phyloP scores from a whole-genome alignment of 1,140 invertebrate species.

The Panulirus ornatus region DNA sequence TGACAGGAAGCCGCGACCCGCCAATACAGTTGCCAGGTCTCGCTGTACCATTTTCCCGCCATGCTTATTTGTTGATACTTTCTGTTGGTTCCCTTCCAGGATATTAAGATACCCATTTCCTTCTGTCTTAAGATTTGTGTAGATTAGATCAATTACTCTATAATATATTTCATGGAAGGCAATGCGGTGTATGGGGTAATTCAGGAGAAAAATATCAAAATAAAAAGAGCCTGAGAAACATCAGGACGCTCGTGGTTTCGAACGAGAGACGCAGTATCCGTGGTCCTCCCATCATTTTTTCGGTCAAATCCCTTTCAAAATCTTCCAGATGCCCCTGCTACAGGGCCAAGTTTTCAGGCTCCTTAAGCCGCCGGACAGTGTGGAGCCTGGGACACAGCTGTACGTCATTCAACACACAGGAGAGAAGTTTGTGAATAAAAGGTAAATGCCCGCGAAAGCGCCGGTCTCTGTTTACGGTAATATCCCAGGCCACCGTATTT shows the following conservation, averaged over 20 bases:
- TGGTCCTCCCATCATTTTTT: slow-evolving; percentile 29
- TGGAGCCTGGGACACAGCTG: slow-evolving; percentile 19
- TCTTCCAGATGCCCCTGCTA: slow-evolving; percentile 52
- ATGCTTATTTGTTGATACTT: slow-evolving; percentile 68
- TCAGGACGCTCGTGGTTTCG: slow-evolving; percentile 64
- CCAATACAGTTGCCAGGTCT: no score
- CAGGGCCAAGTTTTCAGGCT: slow-evolving; percentile 66
- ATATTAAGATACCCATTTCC: neutral
- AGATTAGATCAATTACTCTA: neutral
- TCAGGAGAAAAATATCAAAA: neutral
- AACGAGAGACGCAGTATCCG: slow-evolving; percentile 42
- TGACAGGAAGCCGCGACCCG: no score
- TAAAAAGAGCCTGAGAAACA: slow-evolving; percentile 20
- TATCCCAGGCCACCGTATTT: slow-evolving; percentile 10
- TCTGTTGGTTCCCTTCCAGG: slow-evolving; percentile 40
- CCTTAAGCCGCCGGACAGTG: slow-evolving; percentile 55
- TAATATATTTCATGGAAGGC: neutral
- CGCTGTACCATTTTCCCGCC: slow-evolving; percentile 19
- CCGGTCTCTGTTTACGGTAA: slow-evolving; percentile 61
- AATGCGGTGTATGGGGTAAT: neutral
- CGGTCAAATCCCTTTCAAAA: neutral
- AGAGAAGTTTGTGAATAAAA: slow-evolving; percentile 59
- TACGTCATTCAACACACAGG: slow-evolving; percentile 66
- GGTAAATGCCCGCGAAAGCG: slow-evolving; percentile 66
- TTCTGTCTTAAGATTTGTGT: neutral